A percentile compares a stretch with the other conserved stretches of the same genome.
These are phyloP conservation scores for Alentia gelatinosa DNA, from an alignment of 2,888 invertebrate species.

Conservation along the genomic window DNA sequence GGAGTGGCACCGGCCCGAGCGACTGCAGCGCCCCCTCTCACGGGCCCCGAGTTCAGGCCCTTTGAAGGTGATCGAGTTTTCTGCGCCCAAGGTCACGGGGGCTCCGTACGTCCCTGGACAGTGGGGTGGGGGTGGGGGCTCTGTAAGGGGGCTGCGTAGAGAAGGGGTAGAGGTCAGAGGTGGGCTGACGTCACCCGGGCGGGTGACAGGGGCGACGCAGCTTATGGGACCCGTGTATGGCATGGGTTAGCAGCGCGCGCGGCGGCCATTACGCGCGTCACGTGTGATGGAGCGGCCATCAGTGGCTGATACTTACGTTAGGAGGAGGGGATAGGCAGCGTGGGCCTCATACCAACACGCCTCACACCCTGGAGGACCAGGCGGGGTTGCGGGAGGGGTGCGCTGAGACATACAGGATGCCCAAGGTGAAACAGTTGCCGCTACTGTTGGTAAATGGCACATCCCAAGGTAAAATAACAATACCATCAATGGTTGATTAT, in stretches of 20 bases:
- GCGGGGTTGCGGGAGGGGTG: too few species aligned
- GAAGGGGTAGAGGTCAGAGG: background rate
- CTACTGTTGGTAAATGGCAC: too few species aligned
- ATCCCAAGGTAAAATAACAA: too few species aligned
- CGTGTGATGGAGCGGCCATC: conserved; percentile 36
- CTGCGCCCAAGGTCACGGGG: conserved; percentile 18
- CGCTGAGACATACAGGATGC: too few species aligned
- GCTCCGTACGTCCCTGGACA: background rate
- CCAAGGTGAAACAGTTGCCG: too few species aligned
- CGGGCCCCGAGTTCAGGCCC: background rate
- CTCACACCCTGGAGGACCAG: too few species aligned
- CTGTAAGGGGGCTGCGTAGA: too few species aligned
- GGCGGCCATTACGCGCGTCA: conserved; percentile 26
- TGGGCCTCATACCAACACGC: too few species aligned
- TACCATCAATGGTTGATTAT: too few species aligned
- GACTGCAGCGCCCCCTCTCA: background rate
- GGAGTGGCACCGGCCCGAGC: background rate
- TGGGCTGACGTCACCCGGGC: conserved; percentile 20
- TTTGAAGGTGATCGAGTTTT: conserved; percentile 47
- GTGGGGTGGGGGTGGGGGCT: too few species aligned
- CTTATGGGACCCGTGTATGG: conserved; percentile 32
- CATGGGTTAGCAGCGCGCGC: background rate
- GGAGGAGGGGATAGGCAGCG: too few species aligned
- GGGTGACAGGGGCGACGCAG: conserved; percentile 28
- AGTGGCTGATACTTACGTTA: background rate